Evolutionary conservation across 2,797 vertebrate genomes (phyloP), one percentile per base, ranked within the genome.

Genomic region (Pseudopleuronectes americanus): DNA sequence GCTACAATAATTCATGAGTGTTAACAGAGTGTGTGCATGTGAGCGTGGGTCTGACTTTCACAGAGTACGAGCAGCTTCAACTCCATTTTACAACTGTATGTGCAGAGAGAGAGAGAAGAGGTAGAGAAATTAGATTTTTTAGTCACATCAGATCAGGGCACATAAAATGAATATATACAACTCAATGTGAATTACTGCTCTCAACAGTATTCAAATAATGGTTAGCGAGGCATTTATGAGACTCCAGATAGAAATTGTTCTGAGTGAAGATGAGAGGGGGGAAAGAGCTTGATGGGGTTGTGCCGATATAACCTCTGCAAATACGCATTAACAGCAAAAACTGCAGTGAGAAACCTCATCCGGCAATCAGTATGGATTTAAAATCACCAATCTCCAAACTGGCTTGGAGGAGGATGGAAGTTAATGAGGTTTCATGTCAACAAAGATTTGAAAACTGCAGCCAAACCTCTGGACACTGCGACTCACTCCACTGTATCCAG

Each of bases 1-100:
- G 84, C 77, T 57, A 76, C 71, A 90, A 90, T 90, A 86, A 92
- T 91, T 90, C 84, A 92, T 74, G 81, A 88, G 83, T 64, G 55
- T 52, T 76, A 82, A 80, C 59, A 65, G 76, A 57, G 77, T 38
- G 36, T 53, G 51, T 52, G 74, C 49, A 57, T 75, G 6, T 3
- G 23, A 31, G 71, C 6, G 60, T 22, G 43, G 62, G 36, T 66
- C 48, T 48, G 56, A 56, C 72, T 82, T 76, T 68, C 55, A 48
- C 61, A 55, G 28, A 49, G 71, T 47, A 24, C 9, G 4, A 36
- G 64, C 41, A n/a, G 64, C 48, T 67, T 80, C 57, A 73, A 74
- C 69, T 71, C 45, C n/a, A 65, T 80, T 75, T 74, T 55, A 43
- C 31, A 56, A 6, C 45, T 19, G 41, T 24, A 33, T 47, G 26